Conservation (phyloP, 2,113 vertebrate genomes). For the Cheirogaleus medius region DNA sequence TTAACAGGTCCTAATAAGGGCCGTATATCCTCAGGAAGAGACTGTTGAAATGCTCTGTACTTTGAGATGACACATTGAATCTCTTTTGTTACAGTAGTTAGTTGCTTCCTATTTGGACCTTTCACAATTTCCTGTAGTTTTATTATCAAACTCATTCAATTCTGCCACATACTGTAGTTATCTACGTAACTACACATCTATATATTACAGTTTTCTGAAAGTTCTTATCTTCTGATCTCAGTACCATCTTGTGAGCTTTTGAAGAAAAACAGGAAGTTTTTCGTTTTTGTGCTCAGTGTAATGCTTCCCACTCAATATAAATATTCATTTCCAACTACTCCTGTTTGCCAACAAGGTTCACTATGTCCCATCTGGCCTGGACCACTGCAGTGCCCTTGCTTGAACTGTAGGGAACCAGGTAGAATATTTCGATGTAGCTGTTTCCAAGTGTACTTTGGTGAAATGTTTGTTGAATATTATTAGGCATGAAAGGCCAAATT, state of each 20-base stretch:
- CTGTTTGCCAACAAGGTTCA: neutral
- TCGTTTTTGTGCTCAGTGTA: neutral
- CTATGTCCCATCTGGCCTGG: neutral
- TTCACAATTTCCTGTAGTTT: neutral
- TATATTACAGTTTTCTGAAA: neutral
- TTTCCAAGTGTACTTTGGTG: neutral
- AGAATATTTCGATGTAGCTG: neutral
- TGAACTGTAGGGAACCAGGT: neutral
- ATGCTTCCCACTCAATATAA: neutral
- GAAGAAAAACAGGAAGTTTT: neutral
- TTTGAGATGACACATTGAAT: neutral
- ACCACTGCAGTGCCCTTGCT: neutral
- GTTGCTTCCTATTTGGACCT: neutral
- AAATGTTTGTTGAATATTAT: neutral
- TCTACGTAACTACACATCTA: neutral
- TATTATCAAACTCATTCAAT: neutral
- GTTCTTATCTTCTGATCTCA: neutral
- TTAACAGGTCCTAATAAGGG: neutral
- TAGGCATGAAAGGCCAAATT: neutral
- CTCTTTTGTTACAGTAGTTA: neutral
- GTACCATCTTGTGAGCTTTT: neutral
- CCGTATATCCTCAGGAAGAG: fast-evolving
- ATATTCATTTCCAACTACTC: neutral
- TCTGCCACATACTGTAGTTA: neutral
- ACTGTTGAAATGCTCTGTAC: too few species aligned